A percentile compares a stretch with the other conserved stretches of the same genome.
Conservation (phyloP, 2,888 invertebrate species). For the Dasypogon diadema region DNA sequence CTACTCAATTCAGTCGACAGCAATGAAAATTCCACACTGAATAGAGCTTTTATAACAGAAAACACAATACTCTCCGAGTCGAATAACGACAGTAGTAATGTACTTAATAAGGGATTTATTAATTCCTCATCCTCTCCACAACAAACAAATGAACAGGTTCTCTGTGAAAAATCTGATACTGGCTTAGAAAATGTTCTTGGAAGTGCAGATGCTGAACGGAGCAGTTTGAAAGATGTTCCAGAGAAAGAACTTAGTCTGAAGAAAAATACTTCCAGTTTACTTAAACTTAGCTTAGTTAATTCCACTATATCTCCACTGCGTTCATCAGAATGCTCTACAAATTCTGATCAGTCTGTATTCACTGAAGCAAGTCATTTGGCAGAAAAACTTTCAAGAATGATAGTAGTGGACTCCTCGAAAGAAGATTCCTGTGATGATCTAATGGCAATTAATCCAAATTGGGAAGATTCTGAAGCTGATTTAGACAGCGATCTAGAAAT, state of each 20-base stretch:
- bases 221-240: too few relatives aligned
- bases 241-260: neutral
- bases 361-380: neutral
- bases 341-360: neutral
- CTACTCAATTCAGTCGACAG: neutral
- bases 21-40: neutral
- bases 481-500: slow-evolving; percentile 53
- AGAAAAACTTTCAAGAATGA: slow-evolving; percentile 49
- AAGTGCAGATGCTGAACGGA: too few relatives aligned
- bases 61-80: neutral
- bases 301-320: slow-evolving; percentile 57
- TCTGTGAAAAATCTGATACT: neutral
- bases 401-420: neutral
- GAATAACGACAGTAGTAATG: neutral
- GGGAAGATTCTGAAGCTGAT: slow-evolving; percentile 54
- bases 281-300: slow-evolving; percentile 61
- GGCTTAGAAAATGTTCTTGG: neutral
- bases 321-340: slow-evolving; percentile 53
- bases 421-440: slow-evolving; percentile 55
- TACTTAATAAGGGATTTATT: slow-evolving; percentile 4
- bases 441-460: slow-evolving; percentile 53
- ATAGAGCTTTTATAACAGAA: neutral
- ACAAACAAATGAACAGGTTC: neutral
- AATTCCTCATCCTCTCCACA: neutral
- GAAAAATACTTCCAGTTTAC: slow-evolving; percentile 44